Evolutionary conservation across 2,113 vertebrate genomes (phyloP).

Genomic region (Silurus meridionalis): DNA sequence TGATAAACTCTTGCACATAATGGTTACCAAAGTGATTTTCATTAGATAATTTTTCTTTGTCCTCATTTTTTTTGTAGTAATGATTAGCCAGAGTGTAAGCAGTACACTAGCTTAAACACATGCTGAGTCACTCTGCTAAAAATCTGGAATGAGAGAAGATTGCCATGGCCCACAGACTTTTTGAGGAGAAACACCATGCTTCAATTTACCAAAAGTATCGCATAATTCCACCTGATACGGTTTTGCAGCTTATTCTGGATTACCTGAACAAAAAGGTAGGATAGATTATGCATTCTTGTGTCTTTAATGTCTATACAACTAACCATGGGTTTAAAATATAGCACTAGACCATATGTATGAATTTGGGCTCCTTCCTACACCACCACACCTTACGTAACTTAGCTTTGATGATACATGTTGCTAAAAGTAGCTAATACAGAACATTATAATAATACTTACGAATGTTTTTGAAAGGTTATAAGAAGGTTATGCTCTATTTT

Average conservation of each 20-base stretch:
- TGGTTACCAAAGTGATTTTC: background rate
- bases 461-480: background rate
- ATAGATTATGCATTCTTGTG: too few relatives aligned
- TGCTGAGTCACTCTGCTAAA: background rate
- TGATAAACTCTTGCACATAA: background rate
- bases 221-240: constrained; percentile 65
- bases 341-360: background rate
- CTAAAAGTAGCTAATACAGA: background rate
- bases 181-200: constrained; percentile 75
- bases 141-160: background rate
- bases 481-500: background rate
- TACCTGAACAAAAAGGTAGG: constrained; percentile 77
- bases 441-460: background rate
- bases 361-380: background rate
- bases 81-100: constrained; percentile 29
- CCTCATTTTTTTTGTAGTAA: background rate
- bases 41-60: background rate
- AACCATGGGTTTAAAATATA: background rate
- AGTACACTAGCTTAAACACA: background rate
- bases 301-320: background rate
- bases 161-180: constrained; percentile 73
- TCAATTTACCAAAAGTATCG: constrained; percentile 78
- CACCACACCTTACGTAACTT: background rate
- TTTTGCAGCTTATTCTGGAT: constrained; percentile 68
- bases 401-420: too few relatives aligned